phyloP scores from a whole-genome alignment of 2,888 invertebrate species.

The Dimorphilus gyrociliatus region DNA sequence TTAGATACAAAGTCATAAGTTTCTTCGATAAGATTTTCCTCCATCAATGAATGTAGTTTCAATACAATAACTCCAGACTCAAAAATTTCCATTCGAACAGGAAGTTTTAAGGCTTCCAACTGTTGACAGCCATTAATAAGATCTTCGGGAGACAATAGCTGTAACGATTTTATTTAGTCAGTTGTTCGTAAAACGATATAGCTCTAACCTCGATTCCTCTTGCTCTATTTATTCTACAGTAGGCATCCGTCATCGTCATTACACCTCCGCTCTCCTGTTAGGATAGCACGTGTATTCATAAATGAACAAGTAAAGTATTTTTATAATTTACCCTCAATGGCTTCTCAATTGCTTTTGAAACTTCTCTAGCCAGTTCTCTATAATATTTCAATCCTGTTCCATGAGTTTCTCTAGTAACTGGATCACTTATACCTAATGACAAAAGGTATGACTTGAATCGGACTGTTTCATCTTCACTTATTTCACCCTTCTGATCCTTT shows the following conservation, averaged over 20 bases:
- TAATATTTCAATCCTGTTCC: conserved; percentile 66
- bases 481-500: conserved; percentile 79
- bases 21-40: conserved; percentile 37
- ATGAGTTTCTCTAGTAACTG: conserved; percentile 79
- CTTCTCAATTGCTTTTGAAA: conserved; percentile 60
- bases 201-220: conserved; percentile 60
- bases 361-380: conserved; percentile 63
- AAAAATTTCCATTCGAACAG: conserved; percentile 49
- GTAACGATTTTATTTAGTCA: too few relatives aligned
- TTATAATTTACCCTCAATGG: conserved; percentile 52
- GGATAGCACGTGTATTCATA: background rate
- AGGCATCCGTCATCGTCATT: conserved; percentile 89
- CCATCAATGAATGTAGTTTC: conserved; percentile 52
- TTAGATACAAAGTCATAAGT: conserved; percentile 32
- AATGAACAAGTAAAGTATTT: background rate
- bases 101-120: conserved; percentile 31
- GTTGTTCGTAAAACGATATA: background rate
- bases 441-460: conserved; percentile 86
- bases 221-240: conserved; percentile 88
- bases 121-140: conserved; percentile 65
- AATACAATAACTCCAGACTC: conserved; percentile 90
- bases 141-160: conserved; percentile 86
- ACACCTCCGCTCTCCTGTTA: conserved; percentile 56
- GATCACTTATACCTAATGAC: conserved; percentile 92
- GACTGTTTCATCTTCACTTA: conserved; percentile 86